Evolutionary conservation across 2,113 vertebrate species (phyloP).

Genomic region (Miniopterus natalensis): DNA sequence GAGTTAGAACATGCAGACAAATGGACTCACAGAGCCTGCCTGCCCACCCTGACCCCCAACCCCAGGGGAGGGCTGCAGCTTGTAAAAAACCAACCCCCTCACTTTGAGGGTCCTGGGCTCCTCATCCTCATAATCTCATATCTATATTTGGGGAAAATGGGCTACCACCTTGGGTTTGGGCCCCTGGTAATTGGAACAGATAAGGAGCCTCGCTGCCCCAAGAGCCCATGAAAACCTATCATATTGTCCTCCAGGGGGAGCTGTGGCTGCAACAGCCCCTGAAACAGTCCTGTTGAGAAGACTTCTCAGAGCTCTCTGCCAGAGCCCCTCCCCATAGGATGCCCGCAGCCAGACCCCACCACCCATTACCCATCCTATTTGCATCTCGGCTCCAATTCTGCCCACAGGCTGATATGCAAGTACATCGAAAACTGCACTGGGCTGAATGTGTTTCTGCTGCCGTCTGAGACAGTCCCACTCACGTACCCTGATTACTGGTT

Average conservation of each 20-base stretch:
- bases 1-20: not conserved
- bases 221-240: not conserved
- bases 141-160: not conserved
- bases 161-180: not conserved
- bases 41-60: not conserved
- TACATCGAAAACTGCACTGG: not conserved
- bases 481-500: rapidly evolving
- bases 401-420: not conserved
- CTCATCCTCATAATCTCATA: not conserved
- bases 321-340: not conserved
- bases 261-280: not conserved
- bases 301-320: not conserved
- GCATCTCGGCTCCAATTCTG: not conserved
- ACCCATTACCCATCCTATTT: too few relatives aligned
- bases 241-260: not conserved
- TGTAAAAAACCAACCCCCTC: not conserved
- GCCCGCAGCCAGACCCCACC: too few relatives aligned
- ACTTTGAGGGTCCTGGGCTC: not conserved
- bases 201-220: not conserved
- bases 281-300: not conserved
- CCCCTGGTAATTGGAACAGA: not conserved
- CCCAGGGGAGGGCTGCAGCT: too few relatives aligned
- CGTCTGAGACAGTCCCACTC: not conserved
- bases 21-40: not conserved
- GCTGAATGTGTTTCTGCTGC: not conserved